Conservation (phyloP, 2,888 invertebrate species). For the Lypha dubia region DNA sequence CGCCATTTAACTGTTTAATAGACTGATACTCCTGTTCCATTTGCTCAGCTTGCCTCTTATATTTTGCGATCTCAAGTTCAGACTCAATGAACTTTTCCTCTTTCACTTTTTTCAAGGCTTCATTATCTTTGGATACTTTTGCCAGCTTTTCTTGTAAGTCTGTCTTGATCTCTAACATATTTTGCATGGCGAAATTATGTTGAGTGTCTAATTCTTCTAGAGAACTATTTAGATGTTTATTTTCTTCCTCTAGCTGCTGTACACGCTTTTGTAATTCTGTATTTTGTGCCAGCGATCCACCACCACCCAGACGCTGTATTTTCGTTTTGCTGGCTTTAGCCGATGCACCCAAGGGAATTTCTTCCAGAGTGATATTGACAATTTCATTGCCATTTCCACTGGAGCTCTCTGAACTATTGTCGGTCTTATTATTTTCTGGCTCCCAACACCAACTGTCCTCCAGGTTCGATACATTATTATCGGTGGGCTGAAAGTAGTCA, state of each 20-base stretch:
- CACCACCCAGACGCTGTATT: conserved; percentile 81
- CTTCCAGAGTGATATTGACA: conserved; percentile 78
- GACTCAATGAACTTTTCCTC: conserved; percentile 76
- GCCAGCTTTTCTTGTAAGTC: conserved; percentile 85
- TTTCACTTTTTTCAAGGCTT: conserved; percentile 75
- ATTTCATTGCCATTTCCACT: conserved; percentile 76
- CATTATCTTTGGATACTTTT: conserved; percentile 83
- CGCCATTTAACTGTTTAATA: conserved; percentile 73
- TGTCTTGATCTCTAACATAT: conserved; percentile 85
- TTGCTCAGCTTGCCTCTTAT: conserved; percentile 75
- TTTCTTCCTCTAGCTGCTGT: conserved; percentile 83
- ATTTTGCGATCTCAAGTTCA: conserved; percentile 76
- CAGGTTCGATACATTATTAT: conserved; percentile 76
- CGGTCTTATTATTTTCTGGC: conserved; percentile 79
- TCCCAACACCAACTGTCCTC: conserved; percentile 84
- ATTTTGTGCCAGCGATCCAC: conserved; percentile 42
- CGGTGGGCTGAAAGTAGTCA: conserved; percentile 74
- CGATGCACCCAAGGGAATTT: conserved; percentile 67
- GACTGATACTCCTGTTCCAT: conserved; percentile 73
- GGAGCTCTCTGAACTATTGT: conserved; percentile 75
- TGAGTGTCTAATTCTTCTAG: conserved; percentile 90
- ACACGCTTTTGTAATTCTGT: conserved; percentile 83
- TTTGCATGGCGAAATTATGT: conserved; percentile 88
- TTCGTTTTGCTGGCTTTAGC: conserved; percentile 78
- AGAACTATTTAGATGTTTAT: conserved; percentile 84